Conservation (phyloP, 2,113 vertebrate genomes). For the Pteropus alecto region DNA sequence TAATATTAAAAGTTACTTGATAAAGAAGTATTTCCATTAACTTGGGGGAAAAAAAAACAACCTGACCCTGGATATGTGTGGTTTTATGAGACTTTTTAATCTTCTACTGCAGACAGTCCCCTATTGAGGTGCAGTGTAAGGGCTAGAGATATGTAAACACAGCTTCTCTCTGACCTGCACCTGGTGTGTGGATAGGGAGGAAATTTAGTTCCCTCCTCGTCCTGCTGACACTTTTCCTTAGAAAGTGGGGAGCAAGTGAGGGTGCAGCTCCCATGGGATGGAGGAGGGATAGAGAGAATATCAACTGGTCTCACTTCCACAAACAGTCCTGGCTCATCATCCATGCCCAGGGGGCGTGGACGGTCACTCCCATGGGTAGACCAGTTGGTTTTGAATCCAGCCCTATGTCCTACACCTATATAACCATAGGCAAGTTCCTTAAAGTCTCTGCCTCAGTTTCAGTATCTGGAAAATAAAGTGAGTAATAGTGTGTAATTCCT, state of each 20-base stretch:
- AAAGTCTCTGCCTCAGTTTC: not conserved
- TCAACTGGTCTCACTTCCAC: too few relatives aligned
- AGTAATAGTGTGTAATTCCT: not conserved
- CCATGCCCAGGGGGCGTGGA: too few relatives aligned
- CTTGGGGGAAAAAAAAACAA: not conserved
- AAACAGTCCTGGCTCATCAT: too few relatives aligned
- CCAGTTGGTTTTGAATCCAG: not conserved
- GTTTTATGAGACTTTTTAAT: not conserved
- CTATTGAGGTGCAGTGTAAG: not conserved
- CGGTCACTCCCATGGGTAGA: too few relatives aligned
- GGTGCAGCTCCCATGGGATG: not conserved
- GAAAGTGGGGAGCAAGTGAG: not conserved
- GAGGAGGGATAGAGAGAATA: not conserved
- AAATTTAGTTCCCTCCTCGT: not conserved
- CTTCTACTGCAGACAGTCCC: not conserved
- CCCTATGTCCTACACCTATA: not conserved
- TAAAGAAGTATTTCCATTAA: conserved; percentile 97
- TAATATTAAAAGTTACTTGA: conserved; percentile 99
- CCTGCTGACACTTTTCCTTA: not conserved
- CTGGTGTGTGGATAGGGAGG: fast-evolving
- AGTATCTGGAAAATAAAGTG: not conserved
- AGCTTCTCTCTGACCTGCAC: not conserved
- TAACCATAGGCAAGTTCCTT: not conserved
- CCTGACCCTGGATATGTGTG: too few relatives aligned
- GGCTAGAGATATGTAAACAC: fast-evolving